Conservation (phyloP, 2,113 vertebrate species). For the Petroica traversi region DNA sequence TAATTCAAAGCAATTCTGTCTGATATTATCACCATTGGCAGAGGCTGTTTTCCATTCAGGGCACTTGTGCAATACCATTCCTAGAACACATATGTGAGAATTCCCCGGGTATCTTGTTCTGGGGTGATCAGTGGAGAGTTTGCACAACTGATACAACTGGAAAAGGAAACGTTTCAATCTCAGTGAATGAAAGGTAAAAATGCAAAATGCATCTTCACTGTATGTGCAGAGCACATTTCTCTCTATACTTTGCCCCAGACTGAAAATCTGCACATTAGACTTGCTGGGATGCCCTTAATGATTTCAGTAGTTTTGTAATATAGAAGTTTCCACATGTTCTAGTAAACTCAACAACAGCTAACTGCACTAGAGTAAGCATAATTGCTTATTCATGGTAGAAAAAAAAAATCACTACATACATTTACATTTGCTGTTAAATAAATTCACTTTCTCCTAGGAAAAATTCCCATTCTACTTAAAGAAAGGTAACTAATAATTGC, state of each 20-base stretch:
- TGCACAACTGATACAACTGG: background rate
- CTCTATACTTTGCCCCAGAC: background rate
- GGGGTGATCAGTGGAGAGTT: background rate
- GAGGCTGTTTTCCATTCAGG: background rate
- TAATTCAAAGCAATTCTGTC: background rate
- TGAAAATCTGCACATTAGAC: background rate
- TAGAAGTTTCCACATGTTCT: background rate
- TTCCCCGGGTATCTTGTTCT: background rate
- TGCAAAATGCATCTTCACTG: background rate
- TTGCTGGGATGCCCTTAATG: background rate
- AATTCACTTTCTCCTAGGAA: background rate
- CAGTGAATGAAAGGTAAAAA: background rate
- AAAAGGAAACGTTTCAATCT: background rate
- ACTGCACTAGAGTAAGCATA: background rate
- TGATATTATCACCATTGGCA: background rate
- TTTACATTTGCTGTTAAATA: background rate
- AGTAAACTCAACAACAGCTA: background rate
- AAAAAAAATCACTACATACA: background rate
- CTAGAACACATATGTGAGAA: background rate
- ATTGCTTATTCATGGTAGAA: background rate
- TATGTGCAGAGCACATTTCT: background rate
- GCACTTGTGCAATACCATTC: background rate
- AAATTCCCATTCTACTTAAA: background rate
- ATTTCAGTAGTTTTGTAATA: background rate
- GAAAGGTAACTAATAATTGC: background rate